Percentiles rank a stretch among this genome's conserved stretches.
Evolutionary conservation across 1,140 invertebrate species (phyloP).

Genomic region (Goniozus legneri): DNA sequence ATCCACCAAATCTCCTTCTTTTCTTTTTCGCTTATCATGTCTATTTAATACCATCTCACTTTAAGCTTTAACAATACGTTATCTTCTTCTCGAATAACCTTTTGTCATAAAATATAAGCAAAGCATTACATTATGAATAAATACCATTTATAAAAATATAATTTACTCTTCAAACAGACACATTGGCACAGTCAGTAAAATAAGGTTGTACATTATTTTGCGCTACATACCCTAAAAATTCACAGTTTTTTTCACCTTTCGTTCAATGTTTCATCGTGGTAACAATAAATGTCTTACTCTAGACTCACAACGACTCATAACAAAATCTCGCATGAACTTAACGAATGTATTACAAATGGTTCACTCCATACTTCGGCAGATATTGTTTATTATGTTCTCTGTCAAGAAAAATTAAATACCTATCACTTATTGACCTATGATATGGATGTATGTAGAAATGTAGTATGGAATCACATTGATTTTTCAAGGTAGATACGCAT

Average conservation of each 20-base stretch:
- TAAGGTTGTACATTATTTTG: background rate
- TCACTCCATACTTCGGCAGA: background rate
- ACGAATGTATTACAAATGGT: slow-evolving; percentile 3
- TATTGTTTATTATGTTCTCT: slow-evolving; percentile 25
- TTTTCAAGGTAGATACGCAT: slow-evolving; percentile 8
- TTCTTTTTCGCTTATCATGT: slow-evolving; percentile 52
- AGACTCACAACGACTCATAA: background rate
- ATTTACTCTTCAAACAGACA: background rate
- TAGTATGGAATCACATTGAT: slow-evolving; percentile 17
- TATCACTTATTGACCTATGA: slow-evolving; percentile 9
- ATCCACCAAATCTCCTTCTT: slow-evolving; percentile 50
- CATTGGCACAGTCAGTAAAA: background rate
- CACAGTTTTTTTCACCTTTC: background rate
- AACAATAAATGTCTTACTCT: background rate
- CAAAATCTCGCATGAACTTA: background rate
- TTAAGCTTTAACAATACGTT: background rate
- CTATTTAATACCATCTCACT: slow-evolving; percentile 49
- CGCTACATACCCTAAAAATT: background rate
- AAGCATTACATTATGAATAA: background rate
- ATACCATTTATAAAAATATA: background rate
- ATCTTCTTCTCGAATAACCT: background rate
- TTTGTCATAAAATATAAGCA: background rate
- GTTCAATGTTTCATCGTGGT: background rate
- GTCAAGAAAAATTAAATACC: slow-evolving; percentile 23
- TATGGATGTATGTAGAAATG: slow-evolving; percentile 17